Evolutionary conservation across 2,113 vertebrate species (phyloP).

Genomic region (Miniopterus natalensis): DNA sequence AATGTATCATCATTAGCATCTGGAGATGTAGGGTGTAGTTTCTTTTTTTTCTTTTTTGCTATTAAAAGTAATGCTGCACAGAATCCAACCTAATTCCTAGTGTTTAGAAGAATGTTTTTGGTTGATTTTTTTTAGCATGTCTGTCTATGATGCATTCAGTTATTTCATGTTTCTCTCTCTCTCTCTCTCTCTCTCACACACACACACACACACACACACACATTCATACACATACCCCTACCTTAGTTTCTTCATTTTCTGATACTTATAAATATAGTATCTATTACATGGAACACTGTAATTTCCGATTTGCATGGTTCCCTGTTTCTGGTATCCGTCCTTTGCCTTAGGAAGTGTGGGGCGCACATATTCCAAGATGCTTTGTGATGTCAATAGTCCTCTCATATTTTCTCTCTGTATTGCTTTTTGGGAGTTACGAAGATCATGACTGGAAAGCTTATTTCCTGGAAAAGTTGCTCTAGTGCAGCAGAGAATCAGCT

Average conservation of each 20-base stretch:
- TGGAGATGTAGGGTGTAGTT: not conserved
- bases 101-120: not conserved
- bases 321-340: not conserved
- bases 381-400: not conserved
- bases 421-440: not conserved
- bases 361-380: not conserved
- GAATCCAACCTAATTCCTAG: not conserved
- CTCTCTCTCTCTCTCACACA: not conserved
- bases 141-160: conserved; percentile 5
- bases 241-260: conserved; percentile 25
- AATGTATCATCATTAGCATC: not conserved
- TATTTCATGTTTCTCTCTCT: not conserved
- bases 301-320: not conserved
- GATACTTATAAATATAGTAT: not conserved
- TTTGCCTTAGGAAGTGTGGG: not conserved
- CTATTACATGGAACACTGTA: not conserved
- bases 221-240: not conserved
- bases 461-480: not conserved
- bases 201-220: not conserved
- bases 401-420: not conserved
- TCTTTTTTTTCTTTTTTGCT: not conserved
- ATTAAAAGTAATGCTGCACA: not conserved
- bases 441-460: not conserved
- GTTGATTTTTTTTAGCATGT: not conserved
- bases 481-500: not conserved